phyloP scores from a whole-genome alignment of 1,140 invertebrate genomes.

The Harlomillsia oculata region DNA sequence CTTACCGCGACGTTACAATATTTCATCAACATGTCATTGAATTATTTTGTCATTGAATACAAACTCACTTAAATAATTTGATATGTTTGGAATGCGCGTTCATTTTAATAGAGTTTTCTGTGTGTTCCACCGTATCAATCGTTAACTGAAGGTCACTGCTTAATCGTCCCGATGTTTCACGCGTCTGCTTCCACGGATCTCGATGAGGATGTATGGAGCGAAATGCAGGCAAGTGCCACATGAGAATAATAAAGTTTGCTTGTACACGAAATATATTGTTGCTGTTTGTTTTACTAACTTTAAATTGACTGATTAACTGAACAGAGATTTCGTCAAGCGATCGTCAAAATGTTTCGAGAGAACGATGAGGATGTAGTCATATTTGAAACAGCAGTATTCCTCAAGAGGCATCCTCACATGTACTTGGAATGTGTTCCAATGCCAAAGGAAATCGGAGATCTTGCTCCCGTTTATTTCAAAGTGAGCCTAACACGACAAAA shows the following conservation, averaged over 20 bases:
- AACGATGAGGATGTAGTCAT: constrained; percentile 71
- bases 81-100: constrained; percentile 4
- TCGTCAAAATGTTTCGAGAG: constrained; percentile 65
- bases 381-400: constrained; percentile 72
- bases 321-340: constrained; percentile 58
- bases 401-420: constrained; percentile 73
- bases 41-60: not conserved
- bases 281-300: not conserved
- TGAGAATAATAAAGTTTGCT: not conserved
- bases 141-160: constrained; percentile 75
- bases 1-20: no score
- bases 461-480: constrained; percentile 92
- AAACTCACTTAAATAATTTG: not conserved
- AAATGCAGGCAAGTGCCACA: constrained; percentile 56
- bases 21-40: not conserved
- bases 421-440: constrained; percentile 79
- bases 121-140: constrained; percentile 67
- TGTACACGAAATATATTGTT: not conserved
- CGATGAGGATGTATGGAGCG: constrained; percentile 89
- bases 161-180: constrained; percentile 77
- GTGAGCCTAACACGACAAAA: constrained; percentile 31
- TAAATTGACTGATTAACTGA: constrained; percentile 18
- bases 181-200: constrained; percentile 61
- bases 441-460: constrained; percentile 64
- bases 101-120: constrained; percentile 52